These are phyloP conservation scores for Stenoptilia bipunctidactyla DNA, from an alignment of 2,888 invertebrate species.

Conservation along the genomic window DNA sequence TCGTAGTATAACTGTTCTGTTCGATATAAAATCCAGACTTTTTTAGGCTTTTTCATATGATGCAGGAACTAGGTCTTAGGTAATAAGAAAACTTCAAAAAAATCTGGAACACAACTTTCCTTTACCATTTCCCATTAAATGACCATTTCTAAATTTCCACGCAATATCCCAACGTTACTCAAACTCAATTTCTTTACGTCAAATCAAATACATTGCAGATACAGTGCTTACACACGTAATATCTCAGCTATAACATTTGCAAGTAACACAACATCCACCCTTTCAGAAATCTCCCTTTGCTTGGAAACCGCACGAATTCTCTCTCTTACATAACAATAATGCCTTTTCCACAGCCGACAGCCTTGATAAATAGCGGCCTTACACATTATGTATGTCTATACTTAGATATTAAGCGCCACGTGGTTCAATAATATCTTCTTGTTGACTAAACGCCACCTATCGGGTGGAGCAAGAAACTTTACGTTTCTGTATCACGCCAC, in stretches of 20 bases:
- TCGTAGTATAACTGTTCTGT: too few relatives aligned
- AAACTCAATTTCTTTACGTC: not conserved
- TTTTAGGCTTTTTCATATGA: too few relatives aligned
- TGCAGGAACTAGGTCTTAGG: too few relatives aligned
- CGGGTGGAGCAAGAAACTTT: constrained; percentile 35
- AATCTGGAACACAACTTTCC: too few relatives aligned
- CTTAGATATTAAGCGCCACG: constrained; percentile 32
- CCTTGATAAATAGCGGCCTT: constrained; percentile 33
- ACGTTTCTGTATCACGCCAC: too few relatives aligned
- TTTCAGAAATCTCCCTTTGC: constrained; percentile 38
- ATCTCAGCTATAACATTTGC: constrained; percentile 51
- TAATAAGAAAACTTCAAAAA: too few relatives aligned
- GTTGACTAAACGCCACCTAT: constrained; percentile 44
- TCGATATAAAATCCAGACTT: too few relatives aligned
- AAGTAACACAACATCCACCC: constrained; percentile 49
- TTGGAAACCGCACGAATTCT: constrained; percentile 59
- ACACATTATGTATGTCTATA: constrained; percentile 16
- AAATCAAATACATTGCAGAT: constrained; percentile 39
- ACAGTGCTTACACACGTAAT: constrained; percentile 38
- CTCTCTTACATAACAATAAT: constrained; percentile 67
- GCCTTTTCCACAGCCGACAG: constrained; percentile 40
- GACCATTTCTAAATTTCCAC: not conserved
- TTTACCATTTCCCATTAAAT: not conserved
- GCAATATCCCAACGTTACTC: not conserved
- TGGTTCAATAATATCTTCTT: constrained; percentile 54